These are phyloP conservation scores for Tor tambroides DNA, from an alignment of 2,113 vertebrate species.

Conservation along the genomic window DNA sequence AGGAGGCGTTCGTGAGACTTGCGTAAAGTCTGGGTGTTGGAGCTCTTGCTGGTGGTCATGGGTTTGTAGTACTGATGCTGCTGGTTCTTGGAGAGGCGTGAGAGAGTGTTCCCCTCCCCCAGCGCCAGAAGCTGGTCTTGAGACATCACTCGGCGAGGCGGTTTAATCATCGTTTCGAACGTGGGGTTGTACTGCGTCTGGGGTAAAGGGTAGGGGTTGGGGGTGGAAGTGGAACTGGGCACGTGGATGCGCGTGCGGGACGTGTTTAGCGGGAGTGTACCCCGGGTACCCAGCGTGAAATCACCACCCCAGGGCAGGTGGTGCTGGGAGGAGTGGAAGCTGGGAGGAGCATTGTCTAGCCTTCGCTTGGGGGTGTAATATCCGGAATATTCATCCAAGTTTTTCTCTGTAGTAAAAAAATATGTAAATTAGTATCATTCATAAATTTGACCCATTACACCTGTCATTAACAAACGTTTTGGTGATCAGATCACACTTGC, in stretches of 20 bases:
- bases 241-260: conserved; percentile 75
- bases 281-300: conserved; percentile 74
- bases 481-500: neutral
- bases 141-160: conserved; percentile 83
- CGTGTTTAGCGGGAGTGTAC: conserved; percentile 83
- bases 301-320: conserved; percentile 76
- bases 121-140: conserved; percentile 84
- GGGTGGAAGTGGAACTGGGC: conserved; percentile 72
- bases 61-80: conserved; percentile 80
- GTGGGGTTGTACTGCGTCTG: conserved; percentile 64
- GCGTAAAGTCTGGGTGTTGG: conserved; percentile 71
- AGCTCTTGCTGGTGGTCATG: conserved; percentile 72
- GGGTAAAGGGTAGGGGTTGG: conserved; percentile 79
- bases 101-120: conserved; percentile 75
- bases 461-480: neutral
- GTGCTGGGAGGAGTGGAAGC: conserved; percentile 80
- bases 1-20: conserved; percentile 76
- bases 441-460: neutral
- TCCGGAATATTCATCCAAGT: conserved; percentile 87
- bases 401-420: conserved; percentile 77
- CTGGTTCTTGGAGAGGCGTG: conserved; percentile 78
- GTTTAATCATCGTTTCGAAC: conserved; percentile 63
- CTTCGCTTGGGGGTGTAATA: conserved; percentile 82
- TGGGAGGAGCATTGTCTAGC: conserved; percentile 73
- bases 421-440: conserved; percentile 17